Conservation (phyloP, 1,140 invertebrate genomes). For the Dendrolimus punctatus region DNA sequence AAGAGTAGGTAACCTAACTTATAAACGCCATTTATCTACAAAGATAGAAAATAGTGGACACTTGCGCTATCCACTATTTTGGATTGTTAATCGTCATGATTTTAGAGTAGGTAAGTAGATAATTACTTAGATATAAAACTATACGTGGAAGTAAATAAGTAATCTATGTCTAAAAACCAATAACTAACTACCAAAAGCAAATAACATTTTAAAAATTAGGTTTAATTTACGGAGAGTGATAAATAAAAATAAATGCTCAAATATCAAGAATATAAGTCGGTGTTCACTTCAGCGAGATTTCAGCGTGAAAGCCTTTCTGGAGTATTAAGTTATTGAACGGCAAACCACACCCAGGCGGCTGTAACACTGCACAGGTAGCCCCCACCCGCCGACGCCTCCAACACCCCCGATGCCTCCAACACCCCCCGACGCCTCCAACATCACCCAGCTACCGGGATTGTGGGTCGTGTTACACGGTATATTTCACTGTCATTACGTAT, state of each 20-base stretch:
- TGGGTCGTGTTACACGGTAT: slow-evolving; percentile 21
- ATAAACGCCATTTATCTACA: too few species aligned
- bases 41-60: too few species aligned
- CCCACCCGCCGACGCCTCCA: slow-evolving; percentile 10
- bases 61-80: too few species aligned
- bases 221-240: background rate
- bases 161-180: too few species aligned
- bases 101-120: too few species aligned
- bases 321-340: slow-evolving; percentile 70
- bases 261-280: slow-evolving; percentile 36
- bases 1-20: too few species aligned
- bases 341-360: slow-evolving; percentile 63
- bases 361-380: slow-evolving; percentile 44
- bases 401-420: slow-evolving; percentile 10
- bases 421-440: slow-evolving; percentile 7
- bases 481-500: slow-evolving; percentile 32
- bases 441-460: slow-evolving; percentile 2
- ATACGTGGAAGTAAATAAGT: too few species aligned
- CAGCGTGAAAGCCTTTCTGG: slow-evolving; percentile 65
- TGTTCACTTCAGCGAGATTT: slow-evolving; percentile 56
- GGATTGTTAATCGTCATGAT: too few species aligned
- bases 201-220: too few species aligned
- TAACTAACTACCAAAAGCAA: too few species aligned
- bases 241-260: slow-evolving; percentile 15
- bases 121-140: too few species aligned